Evolutionary conservation across 2,888 invertebrate genomes (phyloP).

Genomic region (Formica aserva): DNA sequence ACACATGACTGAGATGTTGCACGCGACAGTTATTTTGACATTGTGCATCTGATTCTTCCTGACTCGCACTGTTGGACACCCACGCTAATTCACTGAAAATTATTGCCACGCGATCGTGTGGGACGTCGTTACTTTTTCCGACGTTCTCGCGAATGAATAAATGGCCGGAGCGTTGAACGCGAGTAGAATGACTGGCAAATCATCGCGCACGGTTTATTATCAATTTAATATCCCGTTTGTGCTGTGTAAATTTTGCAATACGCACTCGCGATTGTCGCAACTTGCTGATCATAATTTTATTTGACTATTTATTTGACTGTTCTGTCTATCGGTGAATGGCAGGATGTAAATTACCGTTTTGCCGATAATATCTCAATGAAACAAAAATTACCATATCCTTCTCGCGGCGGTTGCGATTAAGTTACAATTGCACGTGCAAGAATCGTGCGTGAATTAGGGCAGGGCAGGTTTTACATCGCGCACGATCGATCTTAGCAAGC

Average conservation of each 20-base stretch:
- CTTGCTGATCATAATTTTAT: neutral
- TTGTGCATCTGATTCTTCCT: constrained; percentile 51
- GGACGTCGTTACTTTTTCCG: constrained; percentile 61
- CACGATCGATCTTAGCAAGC: constrained; percentile 11
- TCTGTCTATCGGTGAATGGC: neutral
- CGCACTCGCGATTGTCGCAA: neutral
- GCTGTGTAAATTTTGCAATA: neutral
- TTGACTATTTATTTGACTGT: neutral
- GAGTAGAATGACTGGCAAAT: constrained; percentile 69
- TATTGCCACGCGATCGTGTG: constrained; percentile 67
- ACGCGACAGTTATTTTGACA: constrained; percentile 8
- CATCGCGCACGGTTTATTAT: constrained; percentile 58
- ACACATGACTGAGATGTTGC: constrained; percentile 21
- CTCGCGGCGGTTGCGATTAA: neutral
- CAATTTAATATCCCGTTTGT: constrained; percentile 69
- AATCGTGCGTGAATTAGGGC: constrained; percentile 31
- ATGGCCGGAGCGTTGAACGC: constrained; percentile 73
- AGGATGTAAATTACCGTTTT: neutral
- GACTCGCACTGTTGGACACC: constrained; percentile 58
- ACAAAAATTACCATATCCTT: constrained; percentile 26
- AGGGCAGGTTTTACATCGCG: constrained; percentile 8
- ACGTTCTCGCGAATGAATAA: constrained; percentile 73
- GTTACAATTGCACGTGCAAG: constrained; percentile 15
- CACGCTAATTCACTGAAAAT: constrained; percentile 65
- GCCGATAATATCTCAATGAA: constrained; percentile 35